Conservation (phyloP, 2,797 vertebrate genomes). For the Aythya fuligula region DNA sequence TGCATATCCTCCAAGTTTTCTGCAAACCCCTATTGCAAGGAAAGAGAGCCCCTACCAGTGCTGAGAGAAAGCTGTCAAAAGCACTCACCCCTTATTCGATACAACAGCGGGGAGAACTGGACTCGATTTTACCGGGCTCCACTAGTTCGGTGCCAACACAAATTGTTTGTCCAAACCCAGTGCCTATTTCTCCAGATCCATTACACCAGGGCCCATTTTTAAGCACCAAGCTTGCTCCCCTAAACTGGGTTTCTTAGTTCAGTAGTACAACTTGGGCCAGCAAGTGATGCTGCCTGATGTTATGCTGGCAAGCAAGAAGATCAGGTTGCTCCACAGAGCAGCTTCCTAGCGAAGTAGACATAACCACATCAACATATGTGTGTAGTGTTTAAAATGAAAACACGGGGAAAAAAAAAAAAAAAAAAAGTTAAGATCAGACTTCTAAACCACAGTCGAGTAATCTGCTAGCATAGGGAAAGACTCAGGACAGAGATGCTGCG, state of each 20-base stretch:
- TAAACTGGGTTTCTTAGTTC: neutral
- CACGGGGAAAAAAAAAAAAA: no score
- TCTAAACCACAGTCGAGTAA: neutral
- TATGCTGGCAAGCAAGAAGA: neutral
- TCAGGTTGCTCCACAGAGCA: neutral
- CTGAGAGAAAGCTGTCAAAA: neutral
- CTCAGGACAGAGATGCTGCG: neutral
- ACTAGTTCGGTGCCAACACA: neutral
- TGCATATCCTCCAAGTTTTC: neutral
- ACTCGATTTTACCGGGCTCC: neutral
- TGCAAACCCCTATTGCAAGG: neutral
- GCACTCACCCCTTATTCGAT: neutral
- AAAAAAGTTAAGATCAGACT: neutral
- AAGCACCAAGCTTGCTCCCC: neutral
- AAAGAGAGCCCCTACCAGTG: neutral
- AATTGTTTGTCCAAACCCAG: neutral
- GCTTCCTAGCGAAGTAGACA: neutral
- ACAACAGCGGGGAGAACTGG: accelerated
- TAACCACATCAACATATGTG: neutral
- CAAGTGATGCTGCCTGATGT: neutral
- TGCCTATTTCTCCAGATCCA: neutral
- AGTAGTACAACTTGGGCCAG: neutral
- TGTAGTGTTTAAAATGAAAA: neutral
- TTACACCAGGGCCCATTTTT: neutral
- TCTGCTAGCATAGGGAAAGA: neutral